Base-by-base conservation (phyloP, 1,140 invertebrate genomes). In the Pseudachorutes palmiensis region DNA sequence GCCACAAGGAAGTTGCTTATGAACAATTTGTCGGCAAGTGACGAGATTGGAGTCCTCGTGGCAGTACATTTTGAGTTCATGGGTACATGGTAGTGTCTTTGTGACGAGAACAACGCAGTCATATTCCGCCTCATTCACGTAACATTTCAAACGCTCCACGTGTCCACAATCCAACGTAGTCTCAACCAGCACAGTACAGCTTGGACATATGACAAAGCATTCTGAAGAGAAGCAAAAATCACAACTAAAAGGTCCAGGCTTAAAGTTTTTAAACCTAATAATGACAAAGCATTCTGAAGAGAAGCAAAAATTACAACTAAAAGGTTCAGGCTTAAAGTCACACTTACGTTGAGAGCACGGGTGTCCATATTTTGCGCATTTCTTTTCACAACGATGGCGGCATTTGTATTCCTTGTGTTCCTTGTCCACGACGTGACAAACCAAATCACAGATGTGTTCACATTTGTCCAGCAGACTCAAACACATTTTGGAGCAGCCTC, bases 361-460 rank as follows among this genome's bases (percentile, higher is more conserved):
- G 64, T 70, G 62, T 2, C 48, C 29, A 33, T 66, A 36, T 24
- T 31, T 32, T 14, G 55, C 29, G 24, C 58, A 59, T 49, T 28
- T 16, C 31, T 31, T 55, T 33, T 30, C 28, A 32, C 65, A 70
- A 2, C 51, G 62, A 28, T 49, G 1, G 32, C 9, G 26, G 32
- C 73, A 73, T 36, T 62, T 67, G 51, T 67, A 63, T 9, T 55
- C 33, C 2, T 59, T 57, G 41, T 76, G 74, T 1, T 68, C 60
- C 22, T 30, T 45, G 58, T 76, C 75, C 31, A 59, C 33, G 5
- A 63, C 32, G 66, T 76, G 75, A 41, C 75, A 76, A 12, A 76
- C 32, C 16, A 33, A 48, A 31, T 63, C 60, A 64, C 75, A 76
- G 3, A 51, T 55, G 57, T 76, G 75, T 1, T 32, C 64, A 62